Evolutionary conservation across 2,888 invertebrate genomes (phyloP).

Genomic region (Drosophila recens): DNA sequence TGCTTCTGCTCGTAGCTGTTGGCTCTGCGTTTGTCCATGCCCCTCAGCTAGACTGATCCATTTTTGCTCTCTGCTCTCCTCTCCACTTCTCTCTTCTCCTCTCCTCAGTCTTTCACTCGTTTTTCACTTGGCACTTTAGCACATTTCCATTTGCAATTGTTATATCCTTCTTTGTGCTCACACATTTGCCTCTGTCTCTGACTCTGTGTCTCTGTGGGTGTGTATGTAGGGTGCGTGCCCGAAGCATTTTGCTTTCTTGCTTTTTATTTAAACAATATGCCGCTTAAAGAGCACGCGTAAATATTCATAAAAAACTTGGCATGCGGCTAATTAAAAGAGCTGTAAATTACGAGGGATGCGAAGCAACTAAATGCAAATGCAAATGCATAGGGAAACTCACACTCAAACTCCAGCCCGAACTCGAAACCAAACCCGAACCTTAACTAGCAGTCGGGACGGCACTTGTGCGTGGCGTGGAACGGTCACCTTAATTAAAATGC

Average conservation of each 20-base stretch:
- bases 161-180: conserved; percentile 72
- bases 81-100: no score
- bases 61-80: conserved; percentile 38
- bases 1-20: conserved; percentile 39
- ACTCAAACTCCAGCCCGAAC: conserved; percentile 12
- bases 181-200: conserved; percentile 21
- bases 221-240: conserved; percentile 38
- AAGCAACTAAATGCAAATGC: conserved; percentile 69
- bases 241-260: conserved; percentile 49
- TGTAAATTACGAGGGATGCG: conserved; percentile 72
- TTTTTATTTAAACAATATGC: conserved; percentile 66
- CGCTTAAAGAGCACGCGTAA: conserved; percentile 69
- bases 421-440: conserved; percentile 1
- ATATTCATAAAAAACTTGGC: conserved; percentile 73
- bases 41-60: conserved; percentile 38
- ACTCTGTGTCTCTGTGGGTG: background rate
- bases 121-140: conserved; percentile 71
- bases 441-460: conserved; percentile 11
- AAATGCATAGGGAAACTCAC: conserved; percentile 28
- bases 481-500: conserved; percentile 81
- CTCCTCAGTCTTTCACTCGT: conserved; percentile 31
- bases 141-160: conserved; percentile 81
- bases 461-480: conserved; percentile 60
- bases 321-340: conserved; percentile 79
- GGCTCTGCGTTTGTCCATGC: conserved; percentile 29